These are phyloP conservation scores for Eupsittula cactorum DNA, from an alignment of 2,113 vertebrate species.

Conservation along the genomic window DNA sequence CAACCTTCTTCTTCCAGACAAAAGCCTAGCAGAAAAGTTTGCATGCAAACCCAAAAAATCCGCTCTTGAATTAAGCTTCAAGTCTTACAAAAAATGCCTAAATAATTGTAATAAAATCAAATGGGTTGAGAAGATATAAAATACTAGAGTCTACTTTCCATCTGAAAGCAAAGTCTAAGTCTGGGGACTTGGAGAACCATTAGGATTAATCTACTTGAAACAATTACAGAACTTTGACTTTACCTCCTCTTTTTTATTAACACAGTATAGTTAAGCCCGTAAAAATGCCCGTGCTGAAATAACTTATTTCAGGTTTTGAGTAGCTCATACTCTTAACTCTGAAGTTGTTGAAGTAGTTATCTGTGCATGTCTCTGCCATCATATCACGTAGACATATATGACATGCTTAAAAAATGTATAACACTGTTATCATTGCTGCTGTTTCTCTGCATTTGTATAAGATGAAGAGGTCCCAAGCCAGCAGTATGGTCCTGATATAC, in stretches of 20 bases:
- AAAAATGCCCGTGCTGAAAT: neutral
- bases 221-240: neutral
- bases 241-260: neutral
- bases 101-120: neutral
- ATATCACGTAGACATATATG: neutral
- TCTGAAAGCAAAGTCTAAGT: neutral
- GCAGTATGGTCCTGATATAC: neutral
- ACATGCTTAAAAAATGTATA: neutral
- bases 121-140: neutral
- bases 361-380: neutral
- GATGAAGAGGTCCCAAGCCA: neutral
- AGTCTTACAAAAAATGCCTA: neutral
- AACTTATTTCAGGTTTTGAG: neutral
- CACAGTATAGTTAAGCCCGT: neutral
- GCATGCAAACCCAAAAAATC: neutral
- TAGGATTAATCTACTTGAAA: neutral
- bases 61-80: neutral
- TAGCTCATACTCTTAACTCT: neutral
- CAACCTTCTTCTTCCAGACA: neutral
- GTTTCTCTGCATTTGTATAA: neutral
- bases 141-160: neutral
- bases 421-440: neutral
- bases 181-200: neutral
- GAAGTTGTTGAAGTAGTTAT: neutral
- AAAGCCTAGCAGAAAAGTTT: neutral